These are phyloP conservation scores for Branchipolynoe longqiensis DNA, from an alignment of 2,888 invertebrate genomes.

Conservation along the genomic window DNA sequence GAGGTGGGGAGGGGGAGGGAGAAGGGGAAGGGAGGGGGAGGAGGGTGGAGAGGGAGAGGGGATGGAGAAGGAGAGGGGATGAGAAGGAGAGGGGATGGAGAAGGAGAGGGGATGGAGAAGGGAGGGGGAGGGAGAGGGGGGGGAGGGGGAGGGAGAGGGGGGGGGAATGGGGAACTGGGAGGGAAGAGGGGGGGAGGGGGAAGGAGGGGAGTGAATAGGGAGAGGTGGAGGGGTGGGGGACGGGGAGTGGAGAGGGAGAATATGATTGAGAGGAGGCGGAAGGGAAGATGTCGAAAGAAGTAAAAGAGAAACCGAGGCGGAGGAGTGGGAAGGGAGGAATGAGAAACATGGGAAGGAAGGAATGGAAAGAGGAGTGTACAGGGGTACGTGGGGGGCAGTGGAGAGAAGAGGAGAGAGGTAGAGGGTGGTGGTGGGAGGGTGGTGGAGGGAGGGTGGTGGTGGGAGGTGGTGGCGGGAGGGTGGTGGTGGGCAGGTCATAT, in stretches of 20 bases:
- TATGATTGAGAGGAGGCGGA: background rate
- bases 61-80: too few species aligned
- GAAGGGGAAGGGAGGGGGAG: too few species aligned
- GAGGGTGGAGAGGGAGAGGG: too few species aligned
- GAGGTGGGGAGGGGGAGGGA: too few species aligned
- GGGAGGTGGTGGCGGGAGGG: background rate
- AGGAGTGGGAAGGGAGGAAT: too few species aligned
- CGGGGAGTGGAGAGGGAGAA: too few species aligned
- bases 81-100: background rate
- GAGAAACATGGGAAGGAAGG: too few species aligned
- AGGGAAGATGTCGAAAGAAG: too few species aligned
- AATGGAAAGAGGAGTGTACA: background rate
- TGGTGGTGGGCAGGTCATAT: background rate
- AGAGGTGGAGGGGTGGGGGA: background rate
- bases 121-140: background rate
- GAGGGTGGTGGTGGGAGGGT: background rate
- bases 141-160: background rate
- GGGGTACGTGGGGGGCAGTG: background rate
- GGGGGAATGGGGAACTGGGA: background rate
- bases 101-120: background rate
- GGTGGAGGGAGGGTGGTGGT: background rate
- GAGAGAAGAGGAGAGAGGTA: background rate
- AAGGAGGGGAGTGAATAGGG: background rate
- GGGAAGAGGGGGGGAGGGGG: conserved; percentile 3
- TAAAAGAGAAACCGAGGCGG: too few species aligned